Evolutionary conservation across 2,888 invertebrate species (phyloP), one percentile per base, ranked within the genome.

Genomic region (Choristoneura rosaceana): DNA sequence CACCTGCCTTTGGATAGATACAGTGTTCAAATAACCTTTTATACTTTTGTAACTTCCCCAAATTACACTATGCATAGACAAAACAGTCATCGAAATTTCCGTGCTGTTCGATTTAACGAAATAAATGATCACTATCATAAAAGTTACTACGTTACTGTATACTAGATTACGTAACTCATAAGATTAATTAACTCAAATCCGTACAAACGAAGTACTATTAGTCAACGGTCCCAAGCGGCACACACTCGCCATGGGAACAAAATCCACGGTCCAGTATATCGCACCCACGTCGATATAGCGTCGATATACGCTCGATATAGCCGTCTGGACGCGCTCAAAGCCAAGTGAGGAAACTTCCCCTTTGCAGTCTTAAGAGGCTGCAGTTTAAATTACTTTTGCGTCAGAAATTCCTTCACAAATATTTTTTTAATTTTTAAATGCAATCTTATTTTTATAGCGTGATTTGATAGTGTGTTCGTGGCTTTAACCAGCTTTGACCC

Each of bases 171-270:
- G 7, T 62, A 14, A 14, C 64, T 64, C 47, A 9, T 34, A 62
- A 71, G 71, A 71, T 71, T 71, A 71, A 71, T 71, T 71, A 67
- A 67, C 62, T 66, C 67, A 61, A 66, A 66, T 71, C 61, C 66
- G 60, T 55, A 66, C 55, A 55, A 71, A 71, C 61, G 62, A 17
- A 66, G 61, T 43, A 67, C 71, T 62, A 71, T 71, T 71, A 71
- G 59, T 73, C 64, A 73, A 45, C 52, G 62, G 73, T 50, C 59
- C 71, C 64, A 73, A 59, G 68, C 59, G 73, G 68, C 59, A 64
- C 12, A 33, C 73, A 69, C 68, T 15, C 15, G 63, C 45, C 68
- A 68, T 62, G 67, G 63, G 68, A 59, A 61, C 59, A 58, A 58
- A 55, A 60, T 55, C 25, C 55, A 55, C 65, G n/a, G 38, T 52